Conservation (phyloP, 2,797 vertebrate species). For the Adelosebastes latens region DNA sequence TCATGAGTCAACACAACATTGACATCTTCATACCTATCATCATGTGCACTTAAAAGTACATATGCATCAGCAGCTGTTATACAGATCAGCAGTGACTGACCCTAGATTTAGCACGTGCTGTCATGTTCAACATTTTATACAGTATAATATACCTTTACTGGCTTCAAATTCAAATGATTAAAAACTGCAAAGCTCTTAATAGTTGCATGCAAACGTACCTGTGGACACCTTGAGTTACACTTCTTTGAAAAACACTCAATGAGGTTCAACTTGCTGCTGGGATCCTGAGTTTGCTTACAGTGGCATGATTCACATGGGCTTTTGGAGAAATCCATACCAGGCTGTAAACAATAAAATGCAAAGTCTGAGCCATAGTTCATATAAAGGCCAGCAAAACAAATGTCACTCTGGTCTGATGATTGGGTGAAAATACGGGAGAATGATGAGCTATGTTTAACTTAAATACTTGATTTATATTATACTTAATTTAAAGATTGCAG, state of each 20-base stretch:
- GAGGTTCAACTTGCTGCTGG: conserved; percentile 6
- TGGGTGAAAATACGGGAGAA: background rate
- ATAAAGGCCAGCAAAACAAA: background rate
- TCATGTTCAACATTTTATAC: background rate
- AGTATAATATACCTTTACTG: background rate
- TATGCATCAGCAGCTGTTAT: background rate
- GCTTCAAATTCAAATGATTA: background rate
- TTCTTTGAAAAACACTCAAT: conserved; percentile 50
- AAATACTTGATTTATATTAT: background rate
- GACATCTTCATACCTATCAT: background rate
- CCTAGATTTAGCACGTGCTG: background rate
- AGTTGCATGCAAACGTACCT: conserved; percentile 48
- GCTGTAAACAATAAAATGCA: conserved; percentile 63
- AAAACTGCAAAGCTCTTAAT: background rate
- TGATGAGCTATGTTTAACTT: background rate
- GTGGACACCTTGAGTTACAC: conserved; percentile 68
- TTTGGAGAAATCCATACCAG: conserved; percentile 54
- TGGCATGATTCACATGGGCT: conserved; percentile 77
- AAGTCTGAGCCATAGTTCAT: conserved; percentile 4
- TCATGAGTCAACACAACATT: background rate
- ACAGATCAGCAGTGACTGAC: background rate
- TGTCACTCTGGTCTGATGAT: background rate
- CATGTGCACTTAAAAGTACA: too few relatives aligned
- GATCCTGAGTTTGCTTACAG: conserved; percentile 70
- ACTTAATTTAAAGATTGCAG: background rate